phyloP scores from a whole-genome alignment of 2,888 invertebrate species.

The Mesorhabditis belari region DNA sequence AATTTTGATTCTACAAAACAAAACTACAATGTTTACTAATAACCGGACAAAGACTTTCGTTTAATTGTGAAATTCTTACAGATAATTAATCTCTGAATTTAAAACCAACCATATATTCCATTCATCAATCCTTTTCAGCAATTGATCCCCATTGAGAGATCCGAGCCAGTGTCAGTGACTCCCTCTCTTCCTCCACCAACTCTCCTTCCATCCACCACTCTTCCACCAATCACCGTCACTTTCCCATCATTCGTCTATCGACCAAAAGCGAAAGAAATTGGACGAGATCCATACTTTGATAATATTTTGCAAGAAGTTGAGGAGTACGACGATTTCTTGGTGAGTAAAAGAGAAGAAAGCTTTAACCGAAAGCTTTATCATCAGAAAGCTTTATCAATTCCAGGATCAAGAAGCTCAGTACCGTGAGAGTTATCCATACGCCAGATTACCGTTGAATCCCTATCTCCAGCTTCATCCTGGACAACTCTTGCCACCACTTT shows the following conservation, averaged over 20 bases:
- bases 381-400: conserved; percentile 1
- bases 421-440: conserved; percentile 15
- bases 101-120: no score
- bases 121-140: no score
- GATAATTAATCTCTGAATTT: no score
- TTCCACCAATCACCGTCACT: not conserved
- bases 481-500: not conserved
- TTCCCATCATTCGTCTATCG: conserved; percentile 7
- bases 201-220: no score
- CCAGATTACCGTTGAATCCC: not conserved
- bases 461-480: not conserved
- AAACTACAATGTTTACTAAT: no score
- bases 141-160: no score
- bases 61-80: no score
- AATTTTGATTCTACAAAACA: no score
- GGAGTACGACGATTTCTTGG: conserved; percentile 33
- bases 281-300: conserved; percentile 18
- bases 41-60: no score
- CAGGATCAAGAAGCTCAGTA: conserved; percentile 26
- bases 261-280: conserved; percentile 18
- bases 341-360: conserved; percentile 2
- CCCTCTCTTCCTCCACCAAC: no score
- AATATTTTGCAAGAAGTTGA: conserved; percentile 27
- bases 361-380: no score
- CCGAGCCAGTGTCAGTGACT: no score